phyloP scores from a whole-genome alignment of 2,888 invertebrate species.

The Chymomyza caudatula region DNA sequence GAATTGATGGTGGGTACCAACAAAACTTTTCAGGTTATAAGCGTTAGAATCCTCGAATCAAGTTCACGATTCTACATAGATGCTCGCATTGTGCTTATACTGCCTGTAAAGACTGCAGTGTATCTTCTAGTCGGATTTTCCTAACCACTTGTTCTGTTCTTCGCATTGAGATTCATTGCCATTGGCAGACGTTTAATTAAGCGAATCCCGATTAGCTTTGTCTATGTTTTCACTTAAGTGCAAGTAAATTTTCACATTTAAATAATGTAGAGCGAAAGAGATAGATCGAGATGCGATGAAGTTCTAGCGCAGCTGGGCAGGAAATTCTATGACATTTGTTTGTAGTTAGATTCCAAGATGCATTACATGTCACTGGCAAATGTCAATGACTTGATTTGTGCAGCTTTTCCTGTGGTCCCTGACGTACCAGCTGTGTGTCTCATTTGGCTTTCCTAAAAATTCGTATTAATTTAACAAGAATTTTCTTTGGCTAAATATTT shows the following conservation, averaged over 20 bases:
- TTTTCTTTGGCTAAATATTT: neutral
- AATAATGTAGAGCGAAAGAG: neutral
- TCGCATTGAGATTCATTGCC: neutral
- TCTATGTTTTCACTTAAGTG: constrained; percentile 67
- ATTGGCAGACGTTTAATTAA: constrained; percentile 42
- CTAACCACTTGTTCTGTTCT: neutral
- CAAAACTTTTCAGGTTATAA: too few species aligned
- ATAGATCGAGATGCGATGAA: neutral
- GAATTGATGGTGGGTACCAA: too few species aligned
- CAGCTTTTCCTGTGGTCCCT: constrained; percentile 45
- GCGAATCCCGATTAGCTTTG: constrained; percentile 19
- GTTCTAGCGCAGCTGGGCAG: constrained; percentile 35
- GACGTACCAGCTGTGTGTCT: neutral
- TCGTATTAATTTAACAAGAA: neutral
- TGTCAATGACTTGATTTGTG: constrained; percentile 61
- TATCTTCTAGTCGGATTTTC: neutral
- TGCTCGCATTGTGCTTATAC: too few species aligned
- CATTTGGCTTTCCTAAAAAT: neutral
- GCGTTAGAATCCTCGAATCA: too few species aligned
- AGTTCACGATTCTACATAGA: too few species aligned
- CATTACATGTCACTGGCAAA: constrained; percentile 59
- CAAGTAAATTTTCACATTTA: constrained; percentile 45
- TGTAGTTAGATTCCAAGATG: constrained; percentile 48
- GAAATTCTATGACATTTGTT: constrained; percentile 50
- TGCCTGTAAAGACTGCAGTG: neutral